These are phyloP conservation scores for Lepus europaeus DNA, from an alignment of 2,113 vertebrate species.

Conservation along the genomic window DNA sequence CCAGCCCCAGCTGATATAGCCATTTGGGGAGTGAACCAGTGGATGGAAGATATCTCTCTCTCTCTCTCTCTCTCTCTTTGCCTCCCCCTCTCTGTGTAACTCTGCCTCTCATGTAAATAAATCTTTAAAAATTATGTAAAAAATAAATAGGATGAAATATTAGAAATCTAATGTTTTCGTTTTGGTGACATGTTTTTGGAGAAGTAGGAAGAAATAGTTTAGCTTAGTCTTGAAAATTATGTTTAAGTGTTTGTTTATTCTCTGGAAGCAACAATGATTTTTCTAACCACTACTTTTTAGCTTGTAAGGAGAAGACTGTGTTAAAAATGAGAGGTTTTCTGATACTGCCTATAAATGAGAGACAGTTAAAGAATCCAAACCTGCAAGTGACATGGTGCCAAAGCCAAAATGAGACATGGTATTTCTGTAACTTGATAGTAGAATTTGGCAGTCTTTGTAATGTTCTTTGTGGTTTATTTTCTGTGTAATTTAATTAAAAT, in stretches of 20 bases:
- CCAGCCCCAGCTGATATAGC: too few species aligned
- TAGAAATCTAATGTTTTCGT: not conserved
- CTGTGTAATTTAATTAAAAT: slow-evolving; percentile 37
- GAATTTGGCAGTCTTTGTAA: slow-evolving; percentile 16
- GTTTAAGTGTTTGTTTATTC: slow-evolving; percentile 51
- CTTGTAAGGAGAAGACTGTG: not conserved
- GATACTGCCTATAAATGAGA: not conserved
- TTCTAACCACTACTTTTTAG: slow-evolving; percentile 15
- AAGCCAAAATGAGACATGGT: not conserved
- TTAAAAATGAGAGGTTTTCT: slow-evolving; percentile 44
- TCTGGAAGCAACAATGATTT: slow-evolving; percentile 46
- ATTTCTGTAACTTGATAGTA: slow-evolving; percentile 34
- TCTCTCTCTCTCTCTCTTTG: too few species aligned
- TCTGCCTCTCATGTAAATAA: too few species aligned
- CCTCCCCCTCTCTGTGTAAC: too few species aligned
- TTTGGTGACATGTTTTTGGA: slow-evolving; percentile 44
- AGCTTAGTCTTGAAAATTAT: slow-evolving; percentile 45
- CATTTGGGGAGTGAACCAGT: too few species aligned
- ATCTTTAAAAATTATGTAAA: too few species aligned
- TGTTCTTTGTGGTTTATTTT: slow-evolving; percentile 28
- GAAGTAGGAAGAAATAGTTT: slow-evolving; percentile 8
- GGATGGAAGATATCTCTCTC: too few species aligned
- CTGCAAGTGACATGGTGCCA: not conserved
- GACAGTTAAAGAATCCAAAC: slow-evolving; percentile 42
- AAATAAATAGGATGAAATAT: slow-evolving; percentile 31